Base-by-base conservation (phyloP, 1,140 invertebrate species). In the Musca vetustissima region DNA sequence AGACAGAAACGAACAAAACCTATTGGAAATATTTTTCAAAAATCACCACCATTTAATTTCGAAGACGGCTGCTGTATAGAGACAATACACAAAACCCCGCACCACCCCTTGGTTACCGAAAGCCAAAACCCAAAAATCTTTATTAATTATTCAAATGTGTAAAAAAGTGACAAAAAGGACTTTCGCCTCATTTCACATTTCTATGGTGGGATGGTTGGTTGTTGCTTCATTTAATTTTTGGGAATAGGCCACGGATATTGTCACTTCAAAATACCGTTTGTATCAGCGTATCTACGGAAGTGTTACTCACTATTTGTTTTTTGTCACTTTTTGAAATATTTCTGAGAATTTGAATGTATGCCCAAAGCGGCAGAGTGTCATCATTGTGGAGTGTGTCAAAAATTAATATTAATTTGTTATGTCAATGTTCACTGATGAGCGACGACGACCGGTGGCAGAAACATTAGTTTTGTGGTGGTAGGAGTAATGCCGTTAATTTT, bases 391-490 rank as follows among this genome's bases (percentile, higher is more conserved):
- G 78, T 80, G 78, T 78, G 75, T 74, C 76, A 76, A 74, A 80
- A 80, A 80, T 80, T 80, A 80, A 80, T 80, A 80, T 78, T 80
- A 80, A 80, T 80, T 80, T 78, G 75, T 75, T 76, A 67, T 78
- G 78, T 80, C 76, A 80, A 76, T 76, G 77, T 13, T 43, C 36
- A 11, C 7, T 43, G 36, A 43, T 43, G 36, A 43, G 28, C 3
- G 9, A 9, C n/a, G n/a, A 28, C 36, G 11, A 13, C 36, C 36
- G 36, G 6, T 43, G 36, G 11, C 36, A 11, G 36, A 43, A 9
- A 43, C 1, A 11, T 43, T 43, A 43, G n/a, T 11, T 11, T 13
- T 43, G 36, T 13, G 36, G 36, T 43, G 36, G 36, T 43, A 11
- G 36, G 11, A 43, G 6, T 6, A 43, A 43, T 43, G 36, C 36